Evolutionary conservation across 2,113 vertebrate genomes (phyloP).

Genomic region (Centropus bengalensis): DNA sequence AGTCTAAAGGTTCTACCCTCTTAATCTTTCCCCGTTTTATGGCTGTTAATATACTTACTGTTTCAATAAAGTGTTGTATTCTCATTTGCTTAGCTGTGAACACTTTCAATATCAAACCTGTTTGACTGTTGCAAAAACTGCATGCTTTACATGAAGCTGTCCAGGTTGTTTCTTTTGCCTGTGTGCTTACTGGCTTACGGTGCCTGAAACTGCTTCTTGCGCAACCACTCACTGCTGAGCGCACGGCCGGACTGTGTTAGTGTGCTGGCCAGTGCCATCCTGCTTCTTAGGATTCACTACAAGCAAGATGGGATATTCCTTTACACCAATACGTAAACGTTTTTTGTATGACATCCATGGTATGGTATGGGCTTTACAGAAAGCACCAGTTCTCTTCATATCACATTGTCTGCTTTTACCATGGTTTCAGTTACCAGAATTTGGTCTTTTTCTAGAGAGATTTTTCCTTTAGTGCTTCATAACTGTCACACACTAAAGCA

Average conservation of each 20-base stretch:
- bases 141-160: slow-evolving; percentile 46
- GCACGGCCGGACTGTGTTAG: slow-evolving; percentile 1
- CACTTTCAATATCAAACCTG: not conserved
- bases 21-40: slow-evolving; percentile 28
- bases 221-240: not conserved
- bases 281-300: not conserved
- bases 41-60: slow-evolving; percentile 55
- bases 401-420: not conserved
- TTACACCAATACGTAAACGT: not conserved
- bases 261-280: slow-evolving; percentile 18
- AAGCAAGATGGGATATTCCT: not conserved
- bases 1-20: slow-evolving; percentile 26
- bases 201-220: not conserved
- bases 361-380: not conserved
- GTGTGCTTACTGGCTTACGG: slow-evolving; percentile 28
- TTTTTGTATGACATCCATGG: not conserved
- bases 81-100: slow-evolving; percentile 61
- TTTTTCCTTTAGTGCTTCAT: slow-evolving; percentile 27
- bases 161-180: slow-evolving; percentile 15
- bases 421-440: not conserved
- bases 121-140: slow-evolving; percentile 19
- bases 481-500: slow-evolving; percentile 43
- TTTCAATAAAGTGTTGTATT: slow-evolving; percentile 24
- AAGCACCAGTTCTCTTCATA: not conserved
- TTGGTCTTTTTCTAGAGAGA: not conserved